These are phyloP conservation scores for Peromyscus californicus DNA, from an alignment of 2,113 vertebrate genomes.

Conservation along the genomic window DNA sequence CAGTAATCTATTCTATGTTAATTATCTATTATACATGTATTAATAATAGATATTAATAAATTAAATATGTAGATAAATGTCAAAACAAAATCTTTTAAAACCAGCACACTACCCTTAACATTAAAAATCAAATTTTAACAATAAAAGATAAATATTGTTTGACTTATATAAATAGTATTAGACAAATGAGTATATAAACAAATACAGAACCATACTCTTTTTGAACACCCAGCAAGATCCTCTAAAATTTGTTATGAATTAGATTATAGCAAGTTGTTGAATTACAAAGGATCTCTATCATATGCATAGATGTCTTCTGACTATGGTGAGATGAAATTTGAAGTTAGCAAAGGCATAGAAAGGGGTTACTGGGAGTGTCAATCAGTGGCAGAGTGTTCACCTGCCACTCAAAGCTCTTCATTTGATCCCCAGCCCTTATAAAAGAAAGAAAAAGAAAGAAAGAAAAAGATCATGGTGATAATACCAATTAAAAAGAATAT, in stretches of 20 bases:
- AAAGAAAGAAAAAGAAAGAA: not conserved
- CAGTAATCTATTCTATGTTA: not conserved
- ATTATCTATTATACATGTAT: not conserved
- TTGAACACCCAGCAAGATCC: not conserved
- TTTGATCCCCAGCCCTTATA: not conserved
- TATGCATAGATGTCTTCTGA: not conserved
- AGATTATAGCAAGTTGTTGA: not conserved
- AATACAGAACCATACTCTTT: not conserved
- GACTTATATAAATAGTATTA: not conserved
- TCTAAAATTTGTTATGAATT: not conserved
- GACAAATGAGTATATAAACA: not conserved
- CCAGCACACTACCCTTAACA: not conserved
- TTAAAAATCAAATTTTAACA: constrained; percentile 1
- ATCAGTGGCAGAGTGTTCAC: not conserved
- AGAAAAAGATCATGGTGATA: not conserved
- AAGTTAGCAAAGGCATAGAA: not conserved
- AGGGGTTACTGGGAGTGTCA: no score
- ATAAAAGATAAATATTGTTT: not conserved
- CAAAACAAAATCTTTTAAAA: not conserved
- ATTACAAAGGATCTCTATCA: not conserved
- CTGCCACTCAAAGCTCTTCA: not conserved
- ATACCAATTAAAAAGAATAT: not conserved
- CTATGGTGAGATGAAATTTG: no score
- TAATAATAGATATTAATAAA: not conserved
- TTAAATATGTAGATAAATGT: not conserved